Evolutionary conservation across 2,113 vertebrate genomes (phyloP).

Genomic region (Platanista minor): DNA sequence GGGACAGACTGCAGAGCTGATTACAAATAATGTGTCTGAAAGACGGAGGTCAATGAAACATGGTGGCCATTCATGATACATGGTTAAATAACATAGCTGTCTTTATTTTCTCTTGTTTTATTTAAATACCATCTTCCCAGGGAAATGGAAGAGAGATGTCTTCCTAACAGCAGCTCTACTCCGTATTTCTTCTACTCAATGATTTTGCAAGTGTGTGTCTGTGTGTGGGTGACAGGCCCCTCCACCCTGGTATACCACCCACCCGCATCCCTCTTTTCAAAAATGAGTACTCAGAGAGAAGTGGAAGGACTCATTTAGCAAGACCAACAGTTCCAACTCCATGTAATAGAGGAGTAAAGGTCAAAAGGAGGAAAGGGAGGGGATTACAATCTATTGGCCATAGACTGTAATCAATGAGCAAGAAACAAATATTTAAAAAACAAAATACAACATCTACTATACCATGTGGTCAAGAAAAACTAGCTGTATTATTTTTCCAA

Average conservation of each 20-base stretch:
- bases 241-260: not conserved
- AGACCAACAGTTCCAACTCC: not conserved
- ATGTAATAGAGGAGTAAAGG: not conserved
- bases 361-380: not conserved
- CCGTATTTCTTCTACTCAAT: not conserved
- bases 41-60: not conserved
- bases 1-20: not conserved
- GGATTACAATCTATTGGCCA: not conserved
- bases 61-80: not conserved
- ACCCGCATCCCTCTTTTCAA: not conserved
- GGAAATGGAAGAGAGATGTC: not conserved
- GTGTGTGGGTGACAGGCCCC: not conserved
- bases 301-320: not conserved
- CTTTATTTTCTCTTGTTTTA: not conserved
- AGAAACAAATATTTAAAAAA: not conserved
- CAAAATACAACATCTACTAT: not conserved
- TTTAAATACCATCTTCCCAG: not conserved
- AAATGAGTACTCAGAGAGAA: not conserved
- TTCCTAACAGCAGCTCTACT: not conserved
- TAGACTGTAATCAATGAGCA: not conserved
- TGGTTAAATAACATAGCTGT: not conserved
- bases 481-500: not conserved
- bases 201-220: not conserved
- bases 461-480: not conserved
- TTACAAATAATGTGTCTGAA: not conserved